These are phyloP conservation scores for Forbesichthys agassizii DNA, from an alignment of 2,113 vertebrate genomes.

Conservation along the genomic window DNA sequence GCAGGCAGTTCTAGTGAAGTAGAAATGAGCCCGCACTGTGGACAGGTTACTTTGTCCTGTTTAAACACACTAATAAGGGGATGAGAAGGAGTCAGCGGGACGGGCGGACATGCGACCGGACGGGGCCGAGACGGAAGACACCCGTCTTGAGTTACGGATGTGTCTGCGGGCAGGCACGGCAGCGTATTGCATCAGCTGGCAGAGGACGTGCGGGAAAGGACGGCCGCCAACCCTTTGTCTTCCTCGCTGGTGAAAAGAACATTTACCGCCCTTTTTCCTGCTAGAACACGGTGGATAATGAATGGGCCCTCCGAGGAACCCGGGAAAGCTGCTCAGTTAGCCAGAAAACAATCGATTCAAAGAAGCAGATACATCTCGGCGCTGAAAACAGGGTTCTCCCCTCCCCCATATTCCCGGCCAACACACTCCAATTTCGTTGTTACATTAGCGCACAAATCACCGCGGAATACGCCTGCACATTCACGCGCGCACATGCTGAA, in stretches of 20 bases:
- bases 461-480: constrained; percentile 32
- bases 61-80: constrained; percentile 74
- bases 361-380: constrained; percentile 32
- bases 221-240: constrained; percentile 3
- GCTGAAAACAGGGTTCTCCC: constrained; percentile 39
- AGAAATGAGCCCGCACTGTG: constrained; percentile 59
- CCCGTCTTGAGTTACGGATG: constrained; percentile 34
- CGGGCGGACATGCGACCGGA: constrained; percentile 62
- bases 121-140: constrained; percentile 57
- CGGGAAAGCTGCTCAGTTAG: constrained; percentile 19
- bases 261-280: constrained; percentile 8
- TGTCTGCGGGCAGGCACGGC: constrained; percentile 31
- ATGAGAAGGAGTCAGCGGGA: constrained; percentile 67
- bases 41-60: constrained; percentile 75
- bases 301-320: constrained; percentile 7
- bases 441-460: constrained; percentile 63
- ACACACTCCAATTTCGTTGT: constrained; percentile 60
- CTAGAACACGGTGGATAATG: background rate
- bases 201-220: constrained; percentile 19
- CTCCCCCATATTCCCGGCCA: constrained; percentile 30
- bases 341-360: constrained; percentile 40
- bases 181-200: constrained; percentile 51
- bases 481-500: constrained; percentile 12
- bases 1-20: constrained; percentile 52
- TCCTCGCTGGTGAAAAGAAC: constrained; percentile 6